Base-by-base conservation (phyloP, 1,140 invertebrate species). In the Metaphire vulgaris region DNA sequence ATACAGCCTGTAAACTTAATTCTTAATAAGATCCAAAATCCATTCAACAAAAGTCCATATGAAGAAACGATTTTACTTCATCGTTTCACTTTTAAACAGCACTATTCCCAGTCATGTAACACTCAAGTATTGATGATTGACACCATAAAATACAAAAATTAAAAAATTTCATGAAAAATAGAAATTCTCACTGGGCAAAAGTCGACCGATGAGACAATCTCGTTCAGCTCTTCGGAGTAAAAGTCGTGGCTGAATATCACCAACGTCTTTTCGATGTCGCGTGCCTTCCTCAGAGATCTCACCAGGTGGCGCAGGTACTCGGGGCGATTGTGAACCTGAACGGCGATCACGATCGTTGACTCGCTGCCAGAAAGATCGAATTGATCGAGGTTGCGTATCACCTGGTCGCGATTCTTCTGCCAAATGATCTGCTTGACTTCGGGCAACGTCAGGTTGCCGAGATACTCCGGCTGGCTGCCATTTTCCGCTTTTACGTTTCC, bases 161-260 rank as follows among this genome's bases (percentile, higher is more conserved):
- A 56, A 56, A 21, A 6, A 12, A 6, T 56, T 56, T 56, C 6
- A 21, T 12, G 21, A 56, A 56, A 6, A 6, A 56, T n/a, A 15
- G 1, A 26, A 67, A 75, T 72, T 83, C 85, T 85, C 81, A 86
- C 85, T 12, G 84, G 83, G 78, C 83, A 85, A 87, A 96, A 96
- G 83, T 94, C 92, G 74, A 97, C 92, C 77, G 90, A 91, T 82
- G 92, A 90, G 68, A 98, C 91, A 71, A 98, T 87, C 80, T 90
- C 90, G 85, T 98, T 98, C 79, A 99, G 94, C 83, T 95, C 91
- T 70, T 93, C 91, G 80, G 95, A 91, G 86, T 92, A 97, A 79
- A 92, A 91, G 86, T 99, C 97, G 86, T 99, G 96, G 68, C 95
- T 97, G 85, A 99, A 97, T 66, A 99, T 90, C n/a, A 99, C 86